Evolutionary conservation across 2,888 invertebrate genomes (phyloP), one percentile per base, ranked within the genome.

Genomic region (Chloromyia formosa): DNA sequence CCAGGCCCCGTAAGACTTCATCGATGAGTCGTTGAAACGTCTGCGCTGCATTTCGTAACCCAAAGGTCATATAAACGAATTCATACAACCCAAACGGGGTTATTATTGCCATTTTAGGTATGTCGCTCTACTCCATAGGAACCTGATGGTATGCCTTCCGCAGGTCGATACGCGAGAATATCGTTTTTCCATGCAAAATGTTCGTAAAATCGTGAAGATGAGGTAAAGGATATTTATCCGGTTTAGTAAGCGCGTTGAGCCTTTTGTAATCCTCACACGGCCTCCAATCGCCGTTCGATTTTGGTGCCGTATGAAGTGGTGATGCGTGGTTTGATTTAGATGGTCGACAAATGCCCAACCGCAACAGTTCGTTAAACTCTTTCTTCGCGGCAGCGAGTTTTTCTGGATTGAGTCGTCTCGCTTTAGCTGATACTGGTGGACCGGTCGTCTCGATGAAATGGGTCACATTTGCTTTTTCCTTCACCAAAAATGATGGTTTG

Each of bases 321-420:
- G 80, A 82, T 0, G 84, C 80, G 84, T 83, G 85, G 0, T 79
- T 77, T 45, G 82, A 82, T 5, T 80, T 80, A 0, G 84, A 84
- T 0, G 83, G 84, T 2, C 83, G 78, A 42, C 83, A 82, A 5
- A 85, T 83, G 0, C 84, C 85, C 20, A 79, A 75, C 23, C 84
- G 79, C 1, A 49, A 4, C 14, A 40, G 1, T 27, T 53, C 22
- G 14, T 54, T 14, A 40, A 23, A 54, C 56, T 71, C 42, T 1
- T 23, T 27, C 16, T 20, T 64, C 1, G 40, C 42, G 1, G 64
- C 64, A 1, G 35, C 16, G 12, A 42, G 35, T 45, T 64, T 64
- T 10, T 69, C 53, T 0, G 81, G 82, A 0, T 80, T 79, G 0
- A 85, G 75, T 1, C 56, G 56, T 7, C 79, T 77, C 23, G 75